Percentiles rank a stretch among this genome's conserved stretches.
These are phyloP conservation scores for Takifugu flavidus DNA, from an alignment of 2,113 vertebrate genomes.

Conservation along the genomic window DNA sequence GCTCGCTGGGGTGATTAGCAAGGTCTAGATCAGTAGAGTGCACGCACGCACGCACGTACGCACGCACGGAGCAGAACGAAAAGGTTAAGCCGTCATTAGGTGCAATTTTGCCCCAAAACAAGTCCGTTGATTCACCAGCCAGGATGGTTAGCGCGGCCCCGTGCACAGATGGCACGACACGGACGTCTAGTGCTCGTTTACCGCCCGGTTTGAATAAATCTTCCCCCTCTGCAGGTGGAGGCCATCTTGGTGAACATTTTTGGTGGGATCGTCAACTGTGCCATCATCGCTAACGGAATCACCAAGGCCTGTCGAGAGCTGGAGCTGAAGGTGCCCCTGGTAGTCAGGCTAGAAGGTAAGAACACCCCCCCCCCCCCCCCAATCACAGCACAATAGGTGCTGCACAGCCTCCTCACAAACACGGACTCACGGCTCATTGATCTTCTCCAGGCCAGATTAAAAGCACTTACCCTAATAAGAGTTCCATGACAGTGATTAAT, in stretches of 20 bases:
- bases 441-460: slow-evolving; percentile 11
- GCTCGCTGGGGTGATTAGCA: slow-evolving; percentile 69
- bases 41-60: slow-evolving; percentile 29
- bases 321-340: slow-evolving; percentile 90
- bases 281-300: slow-evolving; percentile 96
- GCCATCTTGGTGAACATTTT: slow-evolving; percentile 98
- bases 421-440: neutral
- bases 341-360: slow-evolving; percentile 95
- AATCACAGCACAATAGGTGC: neutral
- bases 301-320: slow-evolving; percentile 94
- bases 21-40: slow-evolving; percentile 61
- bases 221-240: slow-evolving; percentile 81
- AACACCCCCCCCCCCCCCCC: neutral
- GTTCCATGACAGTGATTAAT: slow-evolving; percentile 23
- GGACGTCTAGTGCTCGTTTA: neutral
- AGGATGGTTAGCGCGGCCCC: neutral
- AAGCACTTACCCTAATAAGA: slow-evolving; percentile 29
- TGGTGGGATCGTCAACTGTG: slow-evolving; percentile 97
- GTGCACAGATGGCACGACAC: neutral
- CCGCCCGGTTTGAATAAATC: neutral
- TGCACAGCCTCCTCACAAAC: neutral
- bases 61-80: slow-evolving; percentile 2
- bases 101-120: too few species aligned
- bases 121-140: too few species aligned
- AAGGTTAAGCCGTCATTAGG: neutral